These are phyloP conservation scores for Sitophilus oryzae DNA, from an alignment of 1,140 invertebrate species.

Conservation along the genomic window DNA sequence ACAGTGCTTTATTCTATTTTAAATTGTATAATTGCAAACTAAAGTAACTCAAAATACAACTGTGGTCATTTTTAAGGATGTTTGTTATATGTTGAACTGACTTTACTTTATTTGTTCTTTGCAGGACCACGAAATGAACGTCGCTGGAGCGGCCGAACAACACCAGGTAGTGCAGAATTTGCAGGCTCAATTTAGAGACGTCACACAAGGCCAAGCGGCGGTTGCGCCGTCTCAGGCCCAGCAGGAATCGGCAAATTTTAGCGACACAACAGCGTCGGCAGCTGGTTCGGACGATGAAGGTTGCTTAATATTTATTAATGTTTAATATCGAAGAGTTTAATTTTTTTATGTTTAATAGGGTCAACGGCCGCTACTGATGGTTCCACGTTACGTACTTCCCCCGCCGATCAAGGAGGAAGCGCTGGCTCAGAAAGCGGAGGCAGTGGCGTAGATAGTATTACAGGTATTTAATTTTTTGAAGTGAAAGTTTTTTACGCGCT, in stretches of 20 bases:
- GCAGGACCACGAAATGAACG: conserved; percentile 32
- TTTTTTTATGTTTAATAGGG: too few relatives aligned
- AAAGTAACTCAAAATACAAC: too few relatives aligned
- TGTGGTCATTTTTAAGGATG: too few relatives aligned
- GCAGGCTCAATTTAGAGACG: conserved; percentile 26
- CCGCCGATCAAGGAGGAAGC: conserved; percentile 74
- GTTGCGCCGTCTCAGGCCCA: conserved; percentile 26
- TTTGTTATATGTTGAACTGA: too few relatives aligned
- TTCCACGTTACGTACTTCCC: conserved; percentile 83
- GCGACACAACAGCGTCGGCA: conserved; percentile 75
- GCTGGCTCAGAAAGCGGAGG: conserved; percentile 80
- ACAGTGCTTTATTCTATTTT: too few relatives aligned
- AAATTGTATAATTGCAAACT: too few relatives aligned
- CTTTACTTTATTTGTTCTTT: conserved; percentile 4
- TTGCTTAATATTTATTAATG: background rate
- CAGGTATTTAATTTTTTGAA: conserved; percentile 51
- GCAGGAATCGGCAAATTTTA: conserved; percentile 57
- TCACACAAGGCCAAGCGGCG: conserved; percentile 20
- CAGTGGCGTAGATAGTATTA: conserved; percentile 85
- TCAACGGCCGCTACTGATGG: conserved; percentile 87
- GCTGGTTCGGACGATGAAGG: conserved; percentile 85
- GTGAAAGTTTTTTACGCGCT: too few relatives aligned
- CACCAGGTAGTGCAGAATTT: conserved; percentile 21
- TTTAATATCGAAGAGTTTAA: too few relatives aligned
- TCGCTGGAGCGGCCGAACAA: conserved; percentile 18